Conservation (phyloP, 2,888 invertebrate genomes). For the Taenaris catops region DNA sequence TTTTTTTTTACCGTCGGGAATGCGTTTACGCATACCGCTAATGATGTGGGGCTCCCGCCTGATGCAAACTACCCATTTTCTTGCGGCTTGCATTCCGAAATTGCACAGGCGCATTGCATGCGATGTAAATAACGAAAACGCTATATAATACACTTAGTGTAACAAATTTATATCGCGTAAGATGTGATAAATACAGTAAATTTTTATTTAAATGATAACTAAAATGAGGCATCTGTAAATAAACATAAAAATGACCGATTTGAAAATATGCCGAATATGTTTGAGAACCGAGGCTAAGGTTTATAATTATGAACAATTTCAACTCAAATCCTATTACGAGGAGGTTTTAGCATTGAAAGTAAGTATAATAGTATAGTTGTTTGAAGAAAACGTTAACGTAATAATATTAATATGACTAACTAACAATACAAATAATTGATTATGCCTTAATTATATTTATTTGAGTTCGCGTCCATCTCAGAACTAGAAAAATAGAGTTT, state of each 20-base stretch:
- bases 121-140: neutral
- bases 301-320: constrained; percentile 41
- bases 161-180: neutral
- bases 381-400: too few relatives aligned
- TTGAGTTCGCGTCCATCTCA: too few relatives aligned
- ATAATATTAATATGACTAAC: too few relatives aligned
- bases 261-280: constrained; percentile 55
- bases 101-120: neutral
- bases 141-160: neutral
- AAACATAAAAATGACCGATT: constrained; percentile 25
- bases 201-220: neutral
- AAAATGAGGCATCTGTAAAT: constrained; percentile 1
- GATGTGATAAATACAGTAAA: neutral
- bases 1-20: too few relatives aligned
- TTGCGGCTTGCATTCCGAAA: neutral
- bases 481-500: too few relatives aligned
- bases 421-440: too few relatives aligned
- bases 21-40: too few relatives aligned
- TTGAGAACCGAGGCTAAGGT: constrained; percentile 44
- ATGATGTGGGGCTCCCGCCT: too few relatives aligned
- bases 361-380: too few relatives aligned
- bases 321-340: constrained; percentile 52
- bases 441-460: too few relatives aligned
- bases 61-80: too few relatives aligned
- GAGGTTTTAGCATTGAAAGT: constrained; percentile 49